These are phyloP conservation scores for Temnothorax curvispinosus DNA, from an alignment of 1,140 invertebrate genomes.

Conservation along the genomic window DNA sequence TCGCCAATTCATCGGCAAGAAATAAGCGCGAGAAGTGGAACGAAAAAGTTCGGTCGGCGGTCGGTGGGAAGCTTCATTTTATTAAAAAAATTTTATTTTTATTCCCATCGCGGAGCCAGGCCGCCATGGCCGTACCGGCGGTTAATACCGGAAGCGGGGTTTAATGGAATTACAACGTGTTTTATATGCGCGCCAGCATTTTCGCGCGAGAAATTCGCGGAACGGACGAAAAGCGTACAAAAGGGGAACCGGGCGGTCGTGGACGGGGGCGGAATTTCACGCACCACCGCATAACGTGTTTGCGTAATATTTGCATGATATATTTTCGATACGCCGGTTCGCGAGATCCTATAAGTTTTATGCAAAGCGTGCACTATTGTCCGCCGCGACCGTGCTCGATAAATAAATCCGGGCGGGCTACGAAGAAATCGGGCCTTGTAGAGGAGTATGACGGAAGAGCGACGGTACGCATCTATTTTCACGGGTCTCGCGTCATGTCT, in stretches of 20 bases:
- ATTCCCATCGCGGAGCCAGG: slow-evolving; percentile 17
- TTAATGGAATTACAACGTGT: slow-evolving; percentile 60
- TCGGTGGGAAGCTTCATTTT: slow-evolving; percentile 32
- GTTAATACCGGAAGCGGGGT: slow-evolving; percentile 50
- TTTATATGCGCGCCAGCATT: slow-evolving; percentile 55
- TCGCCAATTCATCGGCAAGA: background rate
- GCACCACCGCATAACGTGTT: slow-evolving; percentile 49
- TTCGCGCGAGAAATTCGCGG: slow-evolving; percentile 53
- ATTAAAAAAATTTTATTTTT: slow-evolving; percentile 58
- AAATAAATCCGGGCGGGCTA: slow-evolving; percentile 13
- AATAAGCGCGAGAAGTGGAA: slow-evolving; percentile 20
- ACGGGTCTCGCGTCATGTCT: slow-evolving; percentile 23
- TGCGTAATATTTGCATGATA: slow-evolving; percentile 63
- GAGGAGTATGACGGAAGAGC: background rate
- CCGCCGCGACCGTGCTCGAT: background rate
- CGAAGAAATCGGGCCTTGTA: slow-evolving; percentile 25
- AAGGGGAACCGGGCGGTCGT: background rate
- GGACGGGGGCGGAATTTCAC: slow-evolving; percentile 39
- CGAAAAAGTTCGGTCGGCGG: slow-evolving; percentile 3
- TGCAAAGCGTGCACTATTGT: slow-evolving; percentile 33
- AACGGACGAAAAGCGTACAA: slow-evolving; percentile 30
- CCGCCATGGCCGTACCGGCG: slow-evolving; percentile 3
- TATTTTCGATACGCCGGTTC: slow-evolving; percentile 40
- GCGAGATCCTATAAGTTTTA: slow-evolving; percentile 54
- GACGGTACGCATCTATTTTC: slow-evolving; percentile 25